phyloP scores from a whole-genome alignment of 2,888 invertebrate genomes.

The Leptinotarsa tumamoca region DNA sequence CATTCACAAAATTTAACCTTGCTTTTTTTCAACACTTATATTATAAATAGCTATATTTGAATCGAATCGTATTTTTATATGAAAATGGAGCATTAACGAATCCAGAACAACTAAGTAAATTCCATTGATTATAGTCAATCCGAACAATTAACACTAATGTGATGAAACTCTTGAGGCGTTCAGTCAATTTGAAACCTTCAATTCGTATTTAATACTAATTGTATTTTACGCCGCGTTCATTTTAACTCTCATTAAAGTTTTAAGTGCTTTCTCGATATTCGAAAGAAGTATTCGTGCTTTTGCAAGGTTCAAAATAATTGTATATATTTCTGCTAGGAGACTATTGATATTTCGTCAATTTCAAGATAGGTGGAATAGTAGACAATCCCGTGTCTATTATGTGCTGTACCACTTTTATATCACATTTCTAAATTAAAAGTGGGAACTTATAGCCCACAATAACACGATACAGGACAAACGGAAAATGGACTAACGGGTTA shows the following conservation, averaged over 20 bases:
- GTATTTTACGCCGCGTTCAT: constrained; percentile 28
- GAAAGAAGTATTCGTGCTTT: neutral
- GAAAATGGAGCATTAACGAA: too few relatives aligned
- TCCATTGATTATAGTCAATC: neutral
- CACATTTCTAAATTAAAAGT: too few relatives aligned
- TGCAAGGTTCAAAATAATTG: neutral
- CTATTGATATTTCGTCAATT: neutral
- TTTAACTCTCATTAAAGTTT: constrained; percentile 31
- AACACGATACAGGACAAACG: too few relatives aligned
- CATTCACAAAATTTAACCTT: too few relatives aligned
- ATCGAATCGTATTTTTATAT: too few relatives aligned
- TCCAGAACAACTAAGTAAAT: neutral
- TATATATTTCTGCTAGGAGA: neutral
- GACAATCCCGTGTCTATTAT: too few relatives aligned
- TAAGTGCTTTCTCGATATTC: constrained; percentile 31
- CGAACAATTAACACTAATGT: neutral
- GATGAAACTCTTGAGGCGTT: neutral
- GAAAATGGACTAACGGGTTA: too few relatives aligned
- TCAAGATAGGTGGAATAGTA: neutral
- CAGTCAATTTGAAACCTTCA: constrained; percentile 3
- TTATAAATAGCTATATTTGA: too few relatives aligned
- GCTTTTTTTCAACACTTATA: too few relatives aligned
- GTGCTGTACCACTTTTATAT: too few relatives aligned
- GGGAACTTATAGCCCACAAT: too few relatives aligned
- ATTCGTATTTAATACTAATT: constrained; percentile 22